These are phyloP conservation scores for Eupleurogrammus muticus DNA, from an alignment of 2,797 vertebrate species.

Conservation along the genomic window DNA sequence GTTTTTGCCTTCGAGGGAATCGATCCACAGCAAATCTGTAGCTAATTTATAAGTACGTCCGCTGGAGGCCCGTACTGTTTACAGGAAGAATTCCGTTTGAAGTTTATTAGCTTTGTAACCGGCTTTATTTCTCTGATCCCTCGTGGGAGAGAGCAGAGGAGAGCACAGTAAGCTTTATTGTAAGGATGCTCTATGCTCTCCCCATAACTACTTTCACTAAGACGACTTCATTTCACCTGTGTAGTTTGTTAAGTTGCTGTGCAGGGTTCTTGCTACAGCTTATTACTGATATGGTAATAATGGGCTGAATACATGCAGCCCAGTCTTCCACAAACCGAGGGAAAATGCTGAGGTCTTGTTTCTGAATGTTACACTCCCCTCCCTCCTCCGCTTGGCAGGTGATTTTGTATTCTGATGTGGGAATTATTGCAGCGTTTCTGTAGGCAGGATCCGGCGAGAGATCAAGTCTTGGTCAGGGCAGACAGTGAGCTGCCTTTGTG, in stretches of 20 bases:
- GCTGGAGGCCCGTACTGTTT: slow-evolving; percentile 40
- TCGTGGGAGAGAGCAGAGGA: slow-evolving; percentile 23
- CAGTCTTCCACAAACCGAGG: no score
- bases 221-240: slow-evolving; percentile 1
- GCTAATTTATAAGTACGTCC: slow-evolving; percentile 48
- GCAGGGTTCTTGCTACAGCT: not conserved
- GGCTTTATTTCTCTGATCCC: slow-evolving; percentile 49
- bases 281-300: no score
- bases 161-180: slow-evolving; percentile 36
- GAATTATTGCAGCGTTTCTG: slow-evolving; percentile 9
- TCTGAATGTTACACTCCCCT: not conserved
- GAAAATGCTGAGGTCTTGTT: not conserved
- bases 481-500: not conserved
- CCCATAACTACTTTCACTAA: slow-evolving; percentile 15
- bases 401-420: not conserved
- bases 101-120: slow-evolving; percentile 53
- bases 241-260: not conserved
- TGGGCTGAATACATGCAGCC: no score
- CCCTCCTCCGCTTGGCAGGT: not conserved
- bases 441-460: slow-evolving; percentile 7
- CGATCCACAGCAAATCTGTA: slow-evolving; percentile 33
- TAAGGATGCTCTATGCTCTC: slow-evolving; percentile 4
- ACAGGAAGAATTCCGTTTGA: slow-evolving; percentile 51
- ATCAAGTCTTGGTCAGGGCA: not conserved
- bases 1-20: slow-evolving; percentile 10